These are phyloP conservation scores for Andricus curvator DNA, from an alignment of 2,888 invertebrate genomes.

Conservation along the genomic window DNA sequence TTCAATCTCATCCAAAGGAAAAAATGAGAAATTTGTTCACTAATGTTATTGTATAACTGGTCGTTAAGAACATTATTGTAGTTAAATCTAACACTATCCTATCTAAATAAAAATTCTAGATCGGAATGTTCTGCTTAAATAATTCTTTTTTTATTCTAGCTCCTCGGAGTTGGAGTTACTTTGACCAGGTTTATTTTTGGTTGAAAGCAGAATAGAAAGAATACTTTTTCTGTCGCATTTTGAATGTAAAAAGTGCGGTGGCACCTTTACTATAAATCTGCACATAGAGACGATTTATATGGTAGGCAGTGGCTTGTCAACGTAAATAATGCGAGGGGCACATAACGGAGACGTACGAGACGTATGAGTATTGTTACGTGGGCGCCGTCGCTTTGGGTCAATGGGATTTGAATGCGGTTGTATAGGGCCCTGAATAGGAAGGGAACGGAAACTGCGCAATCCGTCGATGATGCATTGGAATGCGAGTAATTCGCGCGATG, in stretches of 20 bases:
- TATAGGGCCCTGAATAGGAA: constrained; percentile 49
- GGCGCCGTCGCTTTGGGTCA: constrained; percentile 48
- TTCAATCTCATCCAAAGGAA: too few species aligned
- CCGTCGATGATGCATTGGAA: constrained; percentile 73
- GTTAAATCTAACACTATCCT: too few species aligned
- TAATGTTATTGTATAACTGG: too few species aligned
- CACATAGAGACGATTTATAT: constrained; percentile 7
- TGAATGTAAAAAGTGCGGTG: constrained; percentile 16
- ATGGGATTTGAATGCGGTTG: constrained; percentile 59
- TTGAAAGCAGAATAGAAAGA: not conserved
- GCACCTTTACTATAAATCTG: constrained; percentile 22
- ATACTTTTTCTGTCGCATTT: not conserved
- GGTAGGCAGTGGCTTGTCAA: constrained; percentile 29
- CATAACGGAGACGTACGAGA: constrained; percentile 36
- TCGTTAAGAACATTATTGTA: too few species aligned
- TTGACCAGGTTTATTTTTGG: not conserved
- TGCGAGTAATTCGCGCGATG: constrained; percentile 71
- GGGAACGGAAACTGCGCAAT: constrained; percentile 69
- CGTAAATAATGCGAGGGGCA: constrained; percentile 29
- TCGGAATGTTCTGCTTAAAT: too few species aligned
- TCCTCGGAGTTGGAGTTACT: not conserved
- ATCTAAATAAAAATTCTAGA: too few species aligned
- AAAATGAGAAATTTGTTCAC: too few species aligned
- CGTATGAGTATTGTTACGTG: constrained; percentile 34
- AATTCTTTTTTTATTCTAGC: not conserved